These are phyloP conservation scores for Ctenopoma multispine DNA, from an alignment of 2,797 vertebrate species.

Conservation along the genomic window DNA sequence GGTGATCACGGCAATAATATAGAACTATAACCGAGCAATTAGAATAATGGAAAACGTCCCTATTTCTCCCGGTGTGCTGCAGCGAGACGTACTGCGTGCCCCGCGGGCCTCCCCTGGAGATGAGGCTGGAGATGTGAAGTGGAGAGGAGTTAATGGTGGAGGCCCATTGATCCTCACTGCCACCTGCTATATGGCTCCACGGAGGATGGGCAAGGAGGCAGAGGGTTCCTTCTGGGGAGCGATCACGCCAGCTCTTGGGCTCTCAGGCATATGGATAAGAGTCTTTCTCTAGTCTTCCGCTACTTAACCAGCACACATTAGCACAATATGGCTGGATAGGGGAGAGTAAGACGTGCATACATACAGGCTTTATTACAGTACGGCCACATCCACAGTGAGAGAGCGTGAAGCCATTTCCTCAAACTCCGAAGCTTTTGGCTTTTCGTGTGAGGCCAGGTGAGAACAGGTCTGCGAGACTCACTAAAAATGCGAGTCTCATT, in stretches of 20 bases:
- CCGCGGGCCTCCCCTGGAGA: slow-evolving; percentile 58
- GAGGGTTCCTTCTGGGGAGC: slow-evolving; percentile 70
- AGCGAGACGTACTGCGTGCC: slow-evolving; percentile 46
- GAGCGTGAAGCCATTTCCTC: slow-evolving; percentile 46
- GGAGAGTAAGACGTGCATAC: slow-evolving; percentile 52
- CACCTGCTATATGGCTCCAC: slow-evolving; percentile 80
- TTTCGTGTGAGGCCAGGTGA: slow-evolving; percentile 33
- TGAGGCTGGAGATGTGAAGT: slow-evolving; percentile 67
- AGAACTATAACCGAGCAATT: slow-evolving; percentile 81
- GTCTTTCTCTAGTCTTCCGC: slow-evolving; percentile 72
- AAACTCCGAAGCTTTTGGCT: slow-evolving; percentile 28
- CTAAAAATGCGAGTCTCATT: neutral
- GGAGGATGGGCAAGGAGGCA: slow-evolving; percentile 62
- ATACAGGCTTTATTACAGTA: slow-evolving; percentile 61
- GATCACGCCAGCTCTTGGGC: slow-evolving; percentile 60
- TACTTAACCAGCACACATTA: slow-evolving; percentile 77
- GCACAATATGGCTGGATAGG: slow-evolving; percentile 71
- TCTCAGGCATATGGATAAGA: slow-evolving; percentile 79
- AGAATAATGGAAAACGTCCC: slow-evolving; percentile 81
- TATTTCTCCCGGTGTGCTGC: slow-evolving; percentile 63
- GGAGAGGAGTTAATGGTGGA: slow-evolving; percentile 73
- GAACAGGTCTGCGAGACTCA: neutral
- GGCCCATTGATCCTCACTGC: slow-evolving; percentile 75
- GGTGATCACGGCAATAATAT: slow-evolving; percentile 79
- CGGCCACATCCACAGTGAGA: slow-evolving; percentile 34